Evolutionary conservation across 2,888 invertebrate species (phyloP).

Genomic region (Spisula solida): DNA sequence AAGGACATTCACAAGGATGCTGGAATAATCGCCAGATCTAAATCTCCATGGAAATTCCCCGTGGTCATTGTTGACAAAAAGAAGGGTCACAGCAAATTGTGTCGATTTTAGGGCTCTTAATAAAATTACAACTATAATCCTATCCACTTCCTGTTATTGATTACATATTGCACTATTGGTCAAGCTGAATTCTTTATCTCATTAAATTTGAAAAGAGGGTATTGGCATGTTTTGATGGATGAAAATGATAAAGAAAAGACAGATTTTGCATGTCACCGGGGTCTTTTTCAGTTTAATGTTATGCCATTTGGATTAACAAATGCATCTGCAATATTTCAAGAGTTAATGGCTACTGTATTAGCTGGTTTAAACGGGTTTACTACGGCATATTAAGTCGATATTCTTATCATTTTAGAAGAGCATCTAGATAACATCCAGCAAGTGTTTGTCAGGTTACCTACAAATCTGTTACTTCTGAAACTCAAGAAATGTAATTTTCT

Average conservation of each 20-base stretch:
- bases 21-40: too few relatives aligned
- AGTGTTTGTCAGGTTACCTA: not conserved
- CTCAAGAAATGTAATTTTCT: not conserved
- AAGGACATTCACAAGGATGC: too few relatives aligned
- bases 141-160: too few relatives aligned
- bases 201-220: not conserved
- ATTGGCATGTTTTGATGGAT: not conserved
- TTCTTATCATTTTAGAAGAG: not conserved
- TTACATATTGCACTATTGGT: constrained; percentile 39
- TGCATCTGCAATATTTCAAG: not conserved
- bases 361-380: not conserved
- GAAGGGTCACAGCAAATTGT: not conserved
- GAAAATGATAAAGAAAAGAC: not conserved
- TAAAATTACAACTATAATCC: not conserved
- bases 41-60: too few relatives aligned
- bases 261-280: not conserved
- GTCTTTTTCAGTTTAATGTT: not conserved
- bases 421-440: not conserved
- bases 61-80: too few relatives aligned
- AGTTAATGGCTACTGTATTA: not conserved
- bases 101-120: not conserved
- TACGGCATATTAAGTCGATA: not conserved
- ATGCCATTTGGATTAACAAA: not conserved
- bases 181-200: not conserved
- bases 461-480: not conserved